Conservation (phyloP, 2,113 vertebrate species). For the Microtus montanus region DNA sequence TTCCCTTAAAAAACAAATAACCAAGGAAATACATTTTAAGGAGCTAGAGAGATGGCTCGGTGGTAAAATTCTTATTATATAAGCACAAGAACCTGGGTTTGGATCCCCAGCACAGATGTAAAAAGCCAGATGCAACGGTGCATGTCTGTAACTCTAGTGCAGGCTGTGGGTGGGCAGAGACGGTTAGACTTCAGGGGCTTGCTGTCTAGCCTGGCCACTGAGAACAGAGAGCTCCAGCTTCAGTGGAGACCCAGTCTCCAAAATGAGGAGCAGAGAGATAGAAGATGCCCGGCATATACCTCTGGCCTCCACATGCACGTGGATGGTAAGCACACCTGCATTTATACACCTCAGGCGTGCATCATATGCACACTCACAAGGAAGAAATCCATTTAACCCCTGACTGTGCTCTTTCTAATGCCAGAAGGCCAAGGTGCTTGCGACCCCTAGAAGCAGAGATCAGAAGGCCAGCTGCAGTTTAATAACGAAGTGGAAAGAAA, state of each 20-base stretch:
- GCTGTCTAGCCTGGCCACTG: not conserved
- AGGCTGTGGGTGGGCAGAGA: not conserved
- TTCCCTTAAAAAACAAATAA: not conserved
- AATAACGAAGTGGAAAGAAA: slow-evolving; percentile 50
- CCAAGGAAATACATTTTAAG: not conserved
- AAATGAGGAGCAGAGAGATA: not conserved
- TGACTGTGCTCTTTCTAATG: not conserved
- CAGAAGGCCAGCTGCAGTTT: not conserved
- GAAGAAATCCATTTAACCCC: not conserved
- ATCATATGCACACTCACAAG: not conserved
- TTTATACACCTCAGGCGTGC: too few species aligned
- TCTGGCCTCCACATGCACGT: not conserved
- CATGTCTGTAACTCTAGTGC: not conserved
- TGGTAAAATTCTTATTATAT: not conserved
- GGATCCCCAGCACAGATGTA: not conserved
- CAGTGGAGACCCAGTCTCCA: not conserved
- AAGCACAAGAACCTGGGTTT: not conserved
- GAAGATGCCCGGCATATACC: not conserved
- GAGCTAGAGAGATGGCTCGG: not conserved
- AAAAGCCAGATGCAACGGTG: not conserved
- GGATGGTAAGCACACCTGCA: not conserved
- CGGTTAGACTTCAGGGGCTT: not conserved
- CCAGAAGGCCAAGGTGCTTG: slow-evolving; percentile 36
- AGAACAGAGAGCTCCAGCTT: not conserved
- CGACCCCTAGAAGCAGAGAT: not conserved